Percentiles rank a stretch among this genome's conserved stretches.
These are phyloP conservation scores for Venustoraphidia nigricollis DNA, from an alignment of 2,888 invertebrate species.

Conservation along the genomic window DNA sequence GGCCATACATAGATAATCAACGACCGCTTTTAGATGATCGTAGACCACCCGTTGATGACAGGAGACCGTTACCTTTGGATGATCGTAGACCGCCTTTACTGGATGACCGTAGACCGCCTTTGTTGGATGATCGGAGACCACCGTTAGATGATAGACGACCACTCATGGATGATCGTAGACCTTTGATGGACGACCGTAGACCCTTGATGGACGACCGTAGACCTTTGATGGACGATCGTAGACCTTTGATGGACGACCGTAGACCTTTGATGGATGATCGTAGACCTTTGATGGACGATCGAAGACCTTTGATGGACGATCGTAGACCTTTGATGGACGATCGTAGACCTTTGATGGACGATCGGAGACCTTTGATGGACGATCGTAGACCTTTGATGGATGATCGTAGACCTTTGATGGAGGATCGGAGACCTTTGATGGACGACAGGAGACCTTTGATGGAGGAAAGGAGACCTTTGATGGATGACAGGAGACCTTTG, in stretches of 20 bases:
- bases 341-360: slow-evolving; percentile 3
- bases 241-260: background rate
- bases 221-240: slow-evolving; percentile 6
- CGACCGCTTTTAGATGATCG: slow-evolving; percentile 3
- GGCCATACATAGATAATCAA: slow-evolving; percentile 10
- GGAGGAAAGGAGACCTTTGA: slow-evolving; percentile 16
- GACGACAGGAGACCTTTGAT: slow-evolving; percentile 9
- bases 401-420: slow-evolving; percentile 6
- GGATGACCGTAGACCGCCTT: slow-evolving; percentile 10
- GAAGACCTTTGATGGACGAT: slow-evolving; percentile 6
- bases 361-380: background rate
- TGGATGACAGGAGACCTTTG: slow-evolving; percentile 9
- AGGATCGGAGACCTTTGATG: background rate
- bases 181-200: slow-evolving; percentile 5
- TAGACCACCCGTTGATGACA: slow-evolving; percentile 11
- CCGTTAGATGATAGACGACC: slow-evolving; percentile 2
- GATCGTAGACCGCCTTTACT: slow-evolving; percentile 9
- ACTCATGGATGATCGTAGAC: slow-evolving; percentile 3
- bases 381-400: slow-evolving; percentile 3
- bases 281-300: slow-evolving; percentile 3
- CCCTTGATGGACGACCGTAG: slow-evolving; percentile 4
- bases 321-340: slow-evolving; percentile 3
- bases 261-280: slow-evolving; percentile 10
- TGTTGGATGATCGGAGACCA: slow-evolving; percentile 19
- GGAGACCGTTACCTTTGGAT: slow-evolving; percentile 13